Evolutionary conservation across 2,113 vertebrate genomes (phyloP), one percentile per base, ranked within the genome.

Genomic region (Sinocyclocheilus anophthalmus): DNA sequence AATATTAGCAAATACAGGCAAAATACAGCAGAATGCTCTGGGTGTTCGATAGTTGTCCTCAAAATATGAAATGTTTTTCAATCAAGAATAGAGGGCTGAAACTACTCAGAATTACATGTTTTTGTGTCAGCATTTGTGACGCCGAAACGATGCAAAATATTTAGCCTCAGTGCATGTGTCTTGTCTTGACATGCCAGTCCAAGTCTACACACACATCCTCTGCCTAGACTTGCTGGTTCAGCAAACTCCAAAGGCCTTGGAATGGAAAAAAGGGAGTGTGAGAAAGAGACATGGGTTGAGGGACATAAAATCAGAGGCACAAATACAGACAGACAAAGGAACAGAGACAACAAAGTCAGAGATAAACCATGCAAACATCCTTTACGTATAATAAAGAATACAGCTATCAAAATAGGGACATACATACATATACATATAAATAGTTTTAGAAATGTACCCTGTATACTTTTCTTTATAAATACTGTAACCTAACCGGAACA

Each of bases 151-250:
- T 72, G 8, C n/a, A 42, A 95, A 94, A 91, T 93, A 95, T 94
- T 91, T 78, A 90, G 91, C 91, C 84, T 76, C 93, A 24, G 59
- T 42, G 57, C 57, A 65, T 81, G 37, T 96, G 96, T 92, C 95
- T 92, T 96, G 96, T 92, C 95, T 92, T 90, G 94, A 93, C 96
- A 95, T 87, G 96, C 92, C 93, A 91, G 81, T 90, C 87, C 90
- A 90, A 92, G 89, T 78, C 39, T 81, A 26, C 48, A 69, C 85
- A 81, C 85, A 84, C 45, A 76, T n/a, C 45, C 81, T 77, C 93
- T 96, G 96, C 91, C 96, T 91, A 91, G 94, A 93, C 96, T 94
- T 89, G 96, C 93, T 89, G 70, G 88, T 86, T 91, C 89, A 92
- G 89, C 83, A 83, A 83, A 85, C 82, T 90, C 87, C 90, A 91